phyloP scores from a whole-genome alignment of 2,797 vertebrate genomes.

The Chelmon rostratus region DNA sequence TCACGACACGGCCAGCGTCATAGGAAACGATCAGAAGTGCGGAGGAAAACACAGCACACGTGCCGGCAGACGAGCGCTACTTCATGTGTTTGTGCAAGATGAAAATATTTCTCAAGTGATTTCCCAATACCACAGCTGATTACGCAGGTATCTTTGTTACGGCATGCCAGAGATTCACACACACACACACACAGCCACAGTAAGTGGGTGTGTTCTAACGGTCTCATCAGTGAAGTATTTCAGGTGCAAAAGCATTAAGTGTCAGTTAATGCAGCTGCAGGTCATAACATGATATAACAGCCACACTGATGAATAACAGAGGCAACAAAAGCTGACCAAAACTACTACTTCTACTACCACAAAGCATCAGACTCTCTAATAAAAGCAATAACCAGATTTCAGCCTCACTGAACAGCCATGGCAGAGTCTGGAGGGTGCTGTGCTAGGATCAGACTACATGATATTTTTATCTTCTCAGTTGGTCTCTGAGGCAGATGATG shows the following conservation, averaged over 20 bases:
- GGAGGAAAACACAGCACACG: not conserved
- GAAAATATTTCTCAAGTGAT: conserved; percentile 45
- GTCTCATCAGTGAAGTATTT: conserved; percentile 46
- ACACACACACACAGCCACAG: not conserved
- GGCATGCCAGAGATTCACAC: conserved; percentile 16
- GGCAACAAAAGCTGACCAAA: not conserved
- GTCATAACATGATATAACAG: conserved; percentile 30
- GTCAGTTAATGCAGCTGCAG: conserved; percentile 2
- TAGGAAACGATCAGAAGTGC: not conserved
- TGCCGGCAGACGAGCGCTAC: not conserved
- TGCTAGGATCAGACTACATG: no score
- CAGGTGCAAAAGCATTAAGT: conserved; percentile 10
- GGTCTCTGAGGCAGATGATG: no score
- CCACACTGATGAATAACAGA: conserved; percentile 2
- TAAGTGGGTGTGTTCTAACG: conserved; percentile 30
- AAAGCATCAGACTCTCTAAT: not conserved
- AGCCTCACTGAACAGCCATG: no score
- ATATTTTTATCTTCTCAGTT: not conserved
- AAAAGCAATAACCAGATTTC: not conserved
- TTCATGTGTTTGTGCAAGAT: conserved; percentile 30
- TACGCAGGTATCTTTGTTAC: conserved; percentile 54
- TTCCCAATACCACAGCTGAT: conserved; percentile 41
- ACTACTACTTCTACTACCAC: not conserved
- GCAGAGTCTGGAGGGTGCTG: no score
- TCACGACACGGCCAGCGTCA: not conserved